Conservation (phyloP, 2,113 vertebrate genomes). For the Lagopus leucura region DNA sequence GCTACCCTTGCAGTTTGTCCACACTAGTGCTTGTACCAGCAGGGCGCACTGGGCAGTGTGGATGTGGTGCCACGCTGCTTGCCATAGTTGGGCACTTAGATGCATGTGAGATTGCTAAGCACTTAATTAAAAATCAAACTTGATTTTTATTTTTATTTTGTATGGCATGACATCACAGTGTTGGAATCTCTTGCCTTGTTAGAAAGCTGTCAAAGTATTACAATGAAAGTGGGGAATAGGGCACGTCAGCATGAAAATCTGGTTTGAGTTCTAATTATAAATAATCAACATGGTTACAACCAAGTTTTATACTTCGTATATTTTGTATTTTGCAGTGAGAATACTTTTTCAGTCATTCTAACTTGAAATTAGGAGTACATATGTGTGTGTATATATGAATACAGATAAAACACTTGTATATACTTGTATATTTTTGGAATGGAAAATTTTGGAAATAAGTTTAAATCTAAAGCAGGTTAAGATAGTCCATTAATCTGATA, state of each 20-base stretch:
- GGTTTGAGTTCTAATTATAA: background rate
- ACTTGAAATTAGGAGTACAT: background rate
- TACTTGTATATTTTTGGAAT: background rate
- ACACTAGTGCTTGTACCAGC: background rate
- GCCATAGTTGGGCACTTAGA: background rate
- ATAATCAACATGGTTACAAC: background rate
- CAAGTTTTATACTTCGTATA: background rate
- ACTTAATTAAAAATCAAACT: background rate
- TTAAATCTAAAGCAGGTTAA: conserved; percentile 54
- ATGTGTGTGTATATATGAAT: background rate
- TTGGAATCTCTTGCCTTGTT: background rate
- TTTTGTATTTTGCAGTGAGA: background rate
- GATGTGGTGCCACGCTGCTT: background rate
- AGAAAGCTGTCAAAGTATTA: background rate
- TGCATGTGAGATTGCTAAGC: background rate
- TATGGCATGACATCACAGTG: background rate
- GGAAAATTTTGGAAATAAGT: background rate
- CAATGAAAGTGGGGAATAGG: background rate
- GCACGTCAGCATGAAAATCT: background rate
- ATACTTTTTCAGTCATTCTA: background rate
- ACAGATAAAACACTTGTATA: background rate
- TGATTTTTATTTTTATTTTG: background rate
- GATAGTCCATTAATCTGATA: conserved; percentile 34
- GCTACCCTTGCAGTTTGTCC: background rate
- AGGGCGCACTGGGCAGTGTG: rapidly evolving